Evolutionary conservation across 2,113 vertebrate species (phyloP).

Genomic region (Hemiprocne comata): DNA sequence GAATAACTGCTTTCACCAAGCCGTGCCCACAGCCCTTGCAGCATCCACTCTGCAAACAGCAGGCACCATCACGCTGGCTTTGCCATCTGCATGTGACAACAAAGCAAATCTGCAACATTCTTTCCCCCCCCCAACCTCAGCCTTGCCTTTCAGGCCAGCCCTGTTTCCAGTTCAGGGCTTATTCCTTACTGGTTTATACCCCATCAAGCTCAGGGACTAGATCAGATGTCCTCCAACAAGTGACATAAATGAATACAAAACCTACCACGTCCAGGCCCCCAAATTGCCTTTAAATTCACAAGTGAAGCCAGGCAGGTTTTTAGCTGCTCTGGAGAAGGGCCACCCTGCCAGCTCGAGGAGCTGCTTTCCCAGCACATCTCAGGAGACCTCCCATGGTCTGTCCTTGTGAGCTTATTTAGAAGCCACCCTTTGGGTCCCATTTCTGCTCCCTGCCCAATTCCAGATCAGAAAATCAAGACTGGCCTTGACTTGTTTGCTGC

Average conservation of each 20-base stretch:
- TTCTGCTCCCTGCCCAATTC: not conserved
- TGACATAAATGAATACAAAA: not conserved
- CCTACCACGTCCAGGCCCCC: not conserved
- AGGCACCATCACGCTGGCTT: accelerated
- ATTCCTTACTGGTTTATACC: accelerated
- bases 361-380: not conserved
- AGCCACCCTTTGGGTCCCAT: not conserved
- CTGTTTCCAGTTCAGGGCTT: not conserved
- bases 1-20: accelerated
- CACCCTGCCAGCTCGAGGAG: not conserved
- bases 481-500: not conserved
- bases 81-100: not conserved
- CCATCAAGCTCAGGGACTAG: not conserved
- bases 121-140: not conserved
- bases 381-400: accelerated
- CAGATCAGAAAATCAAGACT: not conserved
- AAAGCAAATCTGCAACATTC: not conserved
- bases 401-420: not conserved
- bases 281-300: not conserved
- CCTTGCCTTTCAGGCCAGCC: not conserved
- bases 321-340: not conserved
- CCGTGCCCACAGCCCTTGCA: not conserved
- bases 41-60: accelerated
- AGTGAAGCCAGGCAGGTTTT: not conserved
- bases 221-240: accelerated